Conservation (phyloP, 2,888 invertebrate genomes). For the Eilema depressum region DNA sequence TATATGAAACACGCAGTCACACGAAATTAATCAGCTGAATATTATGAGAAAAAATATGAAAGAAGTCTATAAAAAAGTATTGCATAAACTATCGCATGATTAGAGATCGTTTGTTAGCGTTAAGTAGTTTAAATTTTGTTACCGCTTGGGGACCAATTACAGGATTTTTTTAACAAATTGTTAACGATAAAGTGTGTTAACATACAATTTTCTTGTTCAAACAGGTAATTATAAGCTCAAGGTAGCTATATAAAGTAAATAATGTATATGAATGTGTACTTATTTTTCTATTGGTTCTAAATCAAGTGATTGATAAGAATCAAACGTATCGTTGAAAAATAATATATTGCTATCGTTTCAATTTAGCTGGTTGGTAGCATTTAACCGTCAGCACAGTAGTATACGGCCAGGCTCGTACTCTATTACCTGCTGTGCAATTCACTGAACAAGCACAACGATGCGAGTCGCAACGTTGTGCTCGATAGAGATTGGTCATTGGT, state of each 20-base stretch:
- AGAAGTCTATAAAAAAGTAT: slow-evolving; percentile 1
- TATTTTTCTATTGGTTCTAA: neutral
- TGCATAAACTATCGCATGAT: slow-evolving; percentile 35
- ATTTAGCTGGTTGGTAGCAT: neutral
- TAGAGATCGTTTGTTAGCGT: slow-evolving; percentile 30
- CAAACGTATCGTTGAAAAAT: neutral
- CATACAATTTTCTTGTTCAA: slow-evolving; percentile 32
- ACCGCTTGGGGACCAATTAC: slow-evolving; percentile 35
- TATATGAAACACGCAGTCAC: neutral
- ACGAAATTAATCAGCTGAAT: neutral
- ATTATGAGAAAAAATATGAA: slow-evolving; percentile 3
- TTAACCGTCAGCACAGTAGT: neutral
- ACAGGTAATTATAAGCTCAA: slow-evolving; percentile 16
- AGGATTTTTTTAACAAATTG: slow-evolving; percentile 40
- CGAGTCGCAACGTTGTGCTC: too few relatives aligned
- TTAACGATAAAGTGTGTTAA: slow-evolving; percentile 39
- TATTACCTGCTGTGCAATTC: too few relatives aligned
- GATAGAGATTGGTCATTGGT: too few relatives aligned
- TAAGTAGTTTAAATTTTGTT: slow-evolving; percentile 43
- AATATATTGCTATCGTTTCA: neutral
- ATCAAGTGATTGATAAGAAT: neutral
- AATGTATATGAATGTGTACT: neutral
- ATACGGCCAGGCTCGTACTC: too few relatives aligned
- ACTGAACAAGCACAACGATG: too few relatives aligned
- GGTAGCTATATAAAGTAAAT: neutral